Conservation (phyloP, 2,113 vertebrate genomes). For the Myotis davidii region DNA sequence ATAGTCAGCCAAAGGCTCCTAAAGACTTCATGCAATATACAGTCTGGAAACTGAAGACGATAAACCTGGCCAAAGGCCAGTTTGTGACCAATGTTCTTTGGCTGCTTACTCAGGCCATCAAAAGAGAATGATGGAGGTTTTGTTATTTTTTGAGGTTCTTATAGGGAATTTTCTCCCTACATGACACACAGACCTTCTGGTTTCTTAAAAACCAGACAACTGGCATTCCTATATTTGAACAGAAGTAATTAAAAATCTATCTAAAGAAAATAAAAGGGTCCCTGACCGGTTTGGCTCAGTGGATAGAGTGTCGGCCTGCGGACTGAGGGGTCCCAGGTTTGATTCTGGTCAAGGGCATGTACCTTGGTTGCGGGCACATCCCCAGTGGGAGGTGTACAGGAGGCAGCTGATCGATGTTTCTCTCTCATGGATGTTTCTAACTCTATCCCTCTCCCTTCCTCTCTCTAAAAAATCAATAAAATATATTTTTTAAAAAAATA, state of each 20-base stretch:
- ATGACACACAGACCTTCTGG: neutral
- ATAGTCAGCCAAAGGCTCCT: neutral
- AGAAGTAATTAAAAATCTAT: constrained; percentile 23
- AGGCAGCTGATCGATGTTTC: too few relatives aligned
- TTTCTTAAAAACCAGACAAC: constrained; percentile 16
- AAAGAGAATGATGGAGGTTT: constrained; percentile 11
- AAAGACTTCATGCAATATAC: neutral
- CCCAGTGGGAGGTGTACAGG: too few relatives aligned
- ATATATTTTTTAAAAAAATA: neutral
- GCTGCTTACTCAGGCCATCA: neutral
- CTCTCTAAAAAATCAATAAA: too few relatives aligned
- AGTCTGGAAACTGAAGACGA: neutral
- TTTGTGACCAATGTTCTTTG: constrained; percentile 13
- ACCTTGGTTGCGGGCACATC: too few relatives aligned
- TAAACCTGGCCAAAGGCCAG: neutral
- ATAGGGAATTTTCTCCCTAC: neutral
- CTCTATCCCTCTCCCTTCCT: too few relatives aligned
- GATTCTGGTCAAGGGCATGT: too few relatives aligned
- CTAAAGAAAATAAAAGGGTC: neutral
- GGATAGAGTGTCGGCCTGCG: too few relatives aligned
- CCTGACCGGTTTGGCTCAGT: too few relatives aligned
- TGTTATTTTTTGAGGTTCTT: neutral
- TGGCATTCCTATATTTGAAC: neutral
- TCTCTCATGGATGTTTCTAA: too few relatives aligned
- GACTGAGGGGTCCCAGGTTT: too few relatives aligned